These are phyloP conservation scores for Drosophila arizonae DNA, from an alignment of 1,140 invertebrate species.

Conservation along the genomic window DNA sequence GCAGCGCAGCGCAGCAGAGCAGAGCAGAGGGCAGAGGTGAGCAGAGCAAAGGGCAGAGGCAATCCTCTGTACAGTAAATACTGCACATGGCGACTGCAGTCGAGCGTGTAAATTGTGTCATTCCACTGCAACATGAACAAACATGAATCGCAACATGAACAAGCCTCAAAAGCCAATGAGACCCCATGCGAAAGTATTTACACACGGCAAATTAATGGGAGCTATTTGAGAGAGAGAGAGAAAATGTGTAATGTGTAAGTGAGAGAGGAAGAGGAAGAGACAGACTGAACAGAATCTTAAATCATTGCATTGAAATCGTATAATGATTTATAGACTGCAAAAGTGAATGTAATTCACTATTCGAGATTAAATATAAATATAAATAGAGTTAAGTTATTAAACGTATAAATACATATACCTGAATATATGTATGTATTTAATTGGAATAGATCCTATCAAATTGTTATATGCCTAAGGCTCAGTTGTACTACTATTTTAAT, in stretches of 20 bases:
- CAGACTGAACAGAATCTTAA: not conserved
- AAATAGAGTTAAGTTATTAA: not conserved
- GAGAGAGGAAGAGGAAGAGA: too few relatives aligned
- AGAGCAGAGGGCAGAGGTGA: not conserved
- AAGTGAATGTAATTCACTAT: not conserved
- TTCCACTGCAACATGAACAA: conserved; percentile 41
- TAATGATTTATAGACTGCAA: not conserved
- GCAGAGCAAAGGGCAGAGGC: not conserved
- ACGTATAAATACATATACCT: too few relatives aligned
- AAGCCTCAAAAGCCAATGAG: not conserved
- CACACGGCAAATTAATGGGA: not conserved
- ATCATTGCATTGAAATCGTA: not conserved
- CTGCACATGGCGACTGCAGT: conserved; percentile 40
- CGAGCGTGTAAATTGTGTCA: conserved; percentile 52
- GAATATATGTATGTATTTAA: too few relatives aligned
- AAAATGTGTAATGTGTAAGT: not conserved
- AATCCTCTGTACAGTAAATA: conserved; percentile 47
- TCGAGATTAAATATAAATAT: not conserved
- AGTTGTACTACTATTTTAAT: too few relatives aligned
- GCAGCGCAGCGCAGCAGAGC: conserved; percentile 4
- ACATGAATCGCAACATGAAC: conserved; percentile 39
- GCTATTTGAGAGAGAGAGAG: not conserved
- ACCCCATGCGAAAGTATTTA: not conserved
- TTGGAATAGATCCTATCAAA: too few relatives aligned
- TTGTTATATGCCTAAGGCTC: too few relatives aligned